phyloP scores from a whole-genome alignment of 2,888 invertebrate species.

The Plemyria rubiginata region DNA sequence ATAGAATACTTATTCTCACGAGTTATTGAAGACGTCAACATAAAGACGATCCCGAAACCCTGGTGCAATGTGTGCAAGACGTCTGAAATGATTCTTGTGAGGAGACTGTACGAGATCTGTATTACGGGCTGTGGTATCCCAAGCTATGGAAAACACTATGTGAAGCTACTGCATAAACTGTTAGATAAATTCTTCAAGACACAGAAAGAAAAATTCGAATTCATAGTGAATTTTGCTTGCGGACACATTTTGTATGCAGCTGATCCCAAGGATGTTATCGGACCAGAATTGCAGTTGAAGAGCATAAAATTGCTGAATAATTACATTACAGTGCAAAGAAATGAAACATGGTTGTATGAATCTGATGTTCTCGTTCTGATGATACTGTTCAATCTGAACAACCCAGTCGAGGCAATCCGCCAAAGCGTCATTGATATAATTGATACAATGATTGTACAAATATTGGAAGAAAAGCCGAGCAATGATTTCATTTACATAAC shows the following conservation, averaged over 20 bases:
- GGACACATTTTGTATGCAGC: constrained; percentile 73
- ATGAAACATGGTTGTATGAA: constrained; percentile 66
- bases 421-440: constrained; percentile 83
- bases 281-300: constrained; percentile 79
- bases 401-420: constrained; percentile 83
- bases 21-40: constrained; percentile 77
- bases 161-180: constrained; percentile 71
- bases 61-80: constrained; percentile 74
- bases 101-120: constrained; percentile 77
- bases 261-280: constrained; percentile 73
- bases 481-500: constrained; percentile 70
- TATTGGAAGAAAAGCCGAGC: constrained; percentile 61
- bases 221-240: constrained; percentile 84
- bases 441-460: no score
- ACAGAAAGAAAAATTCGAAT: constrained; percentile 78
- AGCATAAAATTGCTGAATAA: constrained; percentile 74
- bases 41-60: constrained; percentile 65
- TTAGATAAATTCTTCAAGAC: constrained; percentile 73
- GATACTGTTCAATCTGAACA: constrained; percentile 83
- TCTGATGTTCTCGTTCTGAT: constrained; percentile 80
- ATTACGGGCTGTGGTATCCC: constrained; percentile 75
- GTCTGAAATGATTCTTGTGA: constrained; percentile 67
- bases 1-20: constrained; percentile 82
- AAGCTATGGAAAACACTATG: constrained; percentile 66
- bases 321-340: constrained; percentile 58